A percentile compares a stretch with the other conserved stretches of the same genome.
Conservation (phyloP, 1,140 invertebrate genomes). For the Pseudomyrmex concolor region DNA sequence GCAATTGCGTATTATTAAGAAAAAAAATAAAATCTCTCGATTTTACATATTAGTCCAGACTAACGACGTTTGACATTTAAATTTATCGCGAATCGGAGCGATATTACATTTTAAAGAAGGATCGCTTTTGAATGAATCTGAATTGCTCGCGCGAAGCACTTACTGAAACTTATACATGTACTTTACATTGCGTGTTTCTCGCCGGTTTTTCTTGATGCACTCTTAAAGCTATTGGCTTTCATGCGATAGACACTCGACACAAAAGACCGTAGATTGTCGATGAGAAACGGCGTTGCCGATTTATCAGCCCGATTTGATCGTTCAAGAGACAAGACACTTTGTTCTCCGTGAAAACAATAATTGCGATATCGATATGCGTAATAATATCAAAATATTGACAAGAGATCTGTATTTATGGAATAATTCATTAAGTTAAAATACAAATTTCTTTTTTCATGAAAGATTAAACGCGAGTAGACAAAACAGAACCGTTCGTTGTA, state of each 20-base stretch:
- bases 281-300: slow-evolving; percentile 40
- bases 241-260: slow-evolving; percentile 58
- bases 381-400: neutral
- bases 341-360: slow-evolving; percentile 26
- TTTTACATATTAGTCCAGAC: neutral
- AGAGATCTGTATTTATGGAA: no score
- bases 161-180: neutral
- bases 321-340: slow-evolving; percentile 21
- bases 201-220: neutral
- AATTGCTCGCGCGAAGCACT: neutral
- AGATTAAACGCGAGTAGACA: no score
- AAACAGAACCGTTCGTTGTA: no score
- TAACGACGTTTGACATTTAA: neutral
- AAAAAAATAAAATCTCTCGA: neutral
- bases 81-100: neutral
- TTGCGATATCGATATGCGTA: slow-evolving; percentile 9
- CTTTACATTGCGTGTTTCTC: neutral
- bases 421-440: no score
- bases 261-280: slow-evolving; percentile 69
- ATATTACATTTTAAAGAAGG: neutral
- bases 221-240: neutral
- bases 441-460: no score
- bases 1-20: neutral
- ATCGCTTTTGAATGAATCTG: neutral
- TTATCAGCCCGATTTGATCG: slow-evolving; percentile 51